Conservation (phyloP, 2,888 invertebrate genomes). For the Willowsia nigromaculata region DNA sequence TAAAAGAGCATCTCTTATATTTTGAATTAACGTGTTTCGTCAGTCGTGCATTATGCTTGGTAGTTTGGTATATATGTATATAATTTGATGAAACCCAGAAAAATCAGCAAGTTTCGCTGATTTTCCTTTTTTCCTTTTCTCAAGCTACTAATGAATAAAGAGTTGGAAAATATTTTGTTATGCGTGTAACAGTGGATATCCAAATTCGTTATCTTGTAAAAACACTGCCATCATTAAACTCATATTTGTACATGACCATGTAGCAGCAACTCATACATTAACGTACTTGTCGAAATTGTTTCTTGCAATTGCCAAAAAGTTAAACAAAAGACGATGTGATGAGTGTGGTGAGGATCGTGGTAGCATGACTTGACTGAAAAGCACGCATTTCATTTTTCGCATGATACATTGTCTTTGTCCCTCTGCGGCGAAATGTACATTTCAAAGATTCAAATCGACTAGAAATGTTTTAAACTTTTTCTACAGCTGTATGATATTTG, state of each 20-base stretch:
- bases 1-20: not conserved
- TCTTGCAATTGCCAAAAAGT: not conserved
- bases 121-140: conserved; percentile 14
- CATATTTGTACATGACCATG: not conserved
- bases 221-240: not conserved
- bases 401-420: not conserved
- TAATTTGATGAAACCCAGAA: not conserved
- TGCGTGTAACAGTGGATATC: conserved; percentile 11
- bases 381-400: not conserved
- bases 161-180: conserved; percentile 21
- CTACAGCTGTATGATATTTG: not conserved
- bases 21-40: not conserved
- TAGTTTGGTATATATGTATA: not conserved
- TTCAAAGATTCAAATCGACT: not conserved
- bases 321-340: conserved; percentile 5
- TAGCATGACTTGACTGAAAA: conserved; percentile 14
- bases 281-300: not conserved
- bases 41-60: not conserved
- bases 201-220: conserved; percentile 5
- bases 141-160: conserved; percentile 42
- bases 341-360: not conserved
- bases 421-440: not conserved
- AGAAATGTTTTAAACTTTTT: not conserved
- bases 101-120: conserved; percentile 13
- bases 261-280: conserved; percentile 41